Conservation (phyloP, 2,113 vertebrate genomes). For the Cyphomyrus discorhynchus region DNA sequence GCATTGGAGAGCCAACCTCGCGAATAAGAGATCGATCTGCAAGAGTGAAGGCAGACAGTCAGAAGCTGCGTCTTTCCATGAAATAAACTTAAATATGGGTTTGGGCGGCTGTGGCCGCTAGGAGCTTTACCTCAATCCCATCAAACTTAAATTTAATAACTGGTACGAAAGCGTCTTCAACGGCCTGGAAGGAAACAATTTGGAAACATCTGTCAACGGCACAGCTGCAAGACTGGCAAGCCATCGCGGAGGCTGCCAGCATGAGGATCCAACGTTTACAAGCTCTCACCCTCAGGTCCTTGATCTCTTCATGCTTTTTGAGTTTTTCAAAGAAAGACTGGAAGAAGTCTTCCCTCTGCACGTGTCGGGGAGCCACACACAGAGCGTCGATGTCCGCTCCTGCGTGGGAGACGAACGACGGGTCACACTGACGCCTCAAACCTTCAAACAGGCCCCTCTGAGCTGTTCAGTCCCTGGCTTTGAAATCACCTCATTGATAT, state of each 20-base stretch:
- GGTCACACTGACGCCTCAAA: background rate
- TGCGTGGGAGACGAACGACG: slow-evolving; percentile 45
- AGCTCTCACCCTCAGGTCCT: slow-evolving; percentile 78
- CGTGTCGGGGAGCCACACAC: slow-evolving; percentile 89
- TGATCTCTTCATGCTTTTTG: slow-evolving; percentile 82
- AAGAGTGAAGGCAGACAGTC: background rate
- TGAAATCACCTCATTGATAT: background rate
- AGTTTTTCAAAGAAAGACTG: slow-evolving; percentile 92
- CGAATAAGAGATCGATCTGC: slow-evolving; percentile 95
- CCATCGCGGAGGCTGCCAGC: background rate
- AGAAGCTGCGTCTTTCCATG: background rate
- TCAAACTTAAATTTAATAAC: slow-evolving; percentile 97
- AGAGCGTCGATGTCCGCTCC: slow-evolving; percentile 95
- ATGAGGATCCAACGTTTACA: background rate
- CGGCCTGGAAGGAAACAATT: slow-evolving; percentile 64
- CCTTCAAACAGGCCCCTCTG: background rate
- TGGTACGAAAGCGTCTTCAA: slow-evolving; percentile 96
- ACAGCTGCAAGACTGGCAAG: background rate
- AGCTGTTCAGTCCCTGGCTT: background rate
- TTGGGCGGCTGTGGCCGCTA: background rate
- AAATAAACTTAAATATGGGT: background rate
- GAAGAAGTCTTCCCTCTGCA: slow-evolving; percentile 92
- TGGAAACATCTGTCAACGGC: background rate
- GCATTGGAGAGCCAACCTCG: slow-evolving; percentile 77
- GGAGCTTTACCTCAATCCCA: slow-evolving; percentile 80